Conservation (phyloP, 1,140 invertebrate species). For the Palaemon carinicauda region DNA sequence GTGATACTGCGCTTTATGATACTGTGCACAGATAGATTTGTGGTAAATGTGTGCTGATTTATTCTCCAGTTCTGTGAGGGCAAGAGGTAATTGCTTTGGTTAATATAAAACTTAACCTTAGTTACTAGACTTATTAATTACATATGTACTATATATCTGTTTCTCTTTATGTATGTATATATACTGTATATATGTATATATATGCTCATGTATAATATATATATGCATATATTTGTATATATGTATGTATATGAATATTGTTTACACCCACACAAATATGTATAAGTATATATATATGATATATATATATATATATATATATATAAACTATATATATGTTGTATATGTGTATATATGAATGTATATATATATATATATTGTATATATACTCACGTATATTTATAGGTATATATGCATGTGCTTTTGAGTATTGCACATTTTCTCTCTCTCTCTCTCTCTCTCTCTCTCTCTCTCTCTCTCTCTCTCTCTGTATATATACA, state of each 20-base stretch:
- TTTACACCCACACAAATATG: no score
- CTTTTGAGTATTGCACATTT: no score
- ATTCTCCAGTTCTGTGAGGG: no score
- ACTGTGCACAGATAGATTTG: no score
- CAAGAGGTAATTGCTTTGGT: no score
- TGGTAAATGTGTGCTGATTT: no score
- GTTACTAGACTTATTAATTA: neutral
- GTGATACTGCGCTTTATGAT: no score
- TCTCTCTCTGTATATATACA: neutral
- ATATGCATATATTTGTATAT: neutral
- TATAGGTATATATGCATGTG: neutral
- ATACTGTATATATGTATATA: neutral
- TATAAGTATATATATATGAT: no score
- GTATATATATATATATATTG: neutral
- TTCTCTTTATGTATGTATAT: neutral
- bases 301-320: constrained; percentile 2
- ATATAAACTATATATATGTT: neutral
- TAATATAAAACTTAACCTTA: no score
- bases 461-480: no score
- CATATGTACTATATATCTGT: neutral
- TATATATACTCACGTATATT: neutral
- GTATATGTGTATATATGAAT: neutral
- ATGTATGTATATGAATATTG: neutral
- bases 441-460: no score
- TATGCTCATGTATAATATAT: neutral